A percentile compares a stretch with the other conserved stretches of the same genome.
Evolutionary conservation across 2,797 vertebrate species (phyloP).

Genomic region (Melanotaenia parkinsoni): DNA sequence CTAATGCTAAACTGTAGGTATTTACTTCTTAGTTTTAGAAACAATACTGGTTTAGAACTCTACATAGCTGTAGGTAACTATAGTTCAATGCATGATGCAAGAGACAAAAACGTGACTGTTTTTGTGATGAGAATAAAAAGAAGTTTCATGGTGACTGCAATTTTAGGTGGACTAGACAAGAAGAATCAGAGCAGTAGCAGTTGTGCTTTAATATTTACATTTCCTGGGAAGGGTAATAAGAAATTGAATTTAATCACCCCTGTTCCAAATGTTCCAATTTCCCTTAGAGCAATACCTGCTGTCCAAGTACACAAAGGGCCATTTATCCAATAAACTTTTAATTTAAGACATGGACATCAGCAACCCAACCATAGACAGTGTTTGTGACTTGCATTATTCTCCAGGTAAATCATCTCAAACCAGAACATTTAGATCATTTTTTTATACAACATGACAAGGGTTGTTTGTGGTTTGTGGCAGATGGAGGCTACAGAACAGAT

Average conservation of each 20-base stretch:
- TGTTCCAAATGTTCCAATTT: neutral
- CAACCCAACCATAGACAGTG: neutral
- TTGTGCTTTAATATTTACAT: neutral
- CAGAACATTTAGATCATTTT: neutral
- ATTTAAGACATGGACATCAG: slow-evolving; percentile 20
- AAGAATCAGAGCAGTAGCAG: neutral
- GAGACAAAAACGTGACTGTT: neutral
- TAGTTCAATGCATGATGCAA: neutral
- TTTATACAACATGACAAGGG: neutral
- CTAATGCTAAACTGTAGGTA: neutral
- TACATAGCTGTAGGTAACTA: neutral
- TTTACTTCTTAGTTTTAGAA: neutral
- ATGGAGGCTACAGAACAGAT: neutral
- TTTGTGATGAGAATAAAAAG: neutral
- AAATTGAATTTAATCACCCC: neutral
- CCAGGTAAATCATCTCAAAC: neutral
- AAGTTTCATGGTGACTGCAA: neutral
- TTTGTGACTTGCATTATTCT: neutral
- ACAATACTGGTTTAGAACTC: neutral
- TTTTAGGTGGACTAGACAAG: neutral
- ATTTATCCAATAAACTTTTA: slow-evolving; percentile 5
- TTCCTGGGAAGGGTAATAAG: slow-evolving; percentile 2
- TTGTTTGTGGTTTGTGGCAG: slow-evolving; percentile 3
- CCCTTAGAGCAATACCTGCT: slow-evolving; percentile 3
- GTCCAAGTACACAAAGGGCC: neutral